Percentiles rank a stretch among this genome's conserved stretches.
These are phyloP conservation scores for Callionymus lyra DNA, from an alignment of 2,113 vertebrate species.

Conservation along the genomic window DNA sequence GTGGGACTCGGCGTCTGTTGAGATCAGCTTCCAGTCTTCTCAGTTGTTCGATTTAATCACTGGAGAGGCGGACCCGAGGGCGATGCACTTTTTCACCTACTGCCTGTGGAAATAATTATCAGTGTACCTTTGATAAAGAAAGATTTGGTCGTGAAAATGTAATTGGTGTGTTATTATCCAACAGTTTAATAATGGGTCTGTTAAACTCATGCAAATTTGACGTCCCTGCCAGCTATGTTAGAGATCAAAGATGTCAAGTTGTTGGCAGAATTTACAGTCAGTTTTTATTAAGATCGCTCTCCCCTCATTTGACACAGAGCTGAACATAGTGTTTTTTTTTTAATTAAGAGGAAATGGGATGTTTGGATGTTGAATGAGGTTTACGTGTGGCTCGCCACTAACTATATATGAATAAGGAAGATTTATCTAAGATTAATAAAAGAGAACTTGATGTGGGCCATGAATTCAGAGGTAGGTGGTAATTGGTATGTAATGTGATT, in stretches of 20 bases:
- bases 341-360: too few species aligned
- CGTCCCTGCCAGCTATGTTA: constrained; percentile 4
- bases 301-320: not conserved
- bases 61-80: constrained; percentile 3
- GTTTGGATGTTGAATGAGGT: too few species aligned
- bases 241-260: constrained; percentile 16
- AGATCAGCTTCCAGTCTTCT: constrained; percentile 5
- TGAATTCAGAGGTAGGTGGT: too few species aligned
- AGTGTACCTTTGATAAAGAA: constrained; percentile 9
- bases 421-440: too few species aligned
- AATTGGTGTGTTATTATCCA: constrained; percentile 14
- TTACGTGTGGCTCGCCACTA: too few species aligned
- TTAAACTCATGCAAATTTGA: constrained; percentile 36
- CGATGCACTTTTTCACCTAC: constrained; percentile 4
- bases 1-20: not conserved
- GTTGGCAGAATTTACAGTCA: constrained; percentile 1
- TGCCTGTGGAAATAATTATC: constrained; percentile 15
- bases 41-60: constrained; percentile 11
- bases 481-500: too few species aligned
- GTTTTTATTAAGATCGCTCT: constrained; percentile 6
- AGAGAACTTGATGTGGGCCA: too few species aligned
- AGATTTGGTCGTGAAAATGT: constrained; percentile 4
- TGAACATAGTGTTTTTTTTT: too few species aligned
- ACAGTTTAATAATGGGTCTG: constrained; percentile 14
- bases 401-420: too few species aligned